phyloP scores from a whole-genome alignment of 2,888 invertebrate genomes.

The Auanema freiburgensis region DNA sequence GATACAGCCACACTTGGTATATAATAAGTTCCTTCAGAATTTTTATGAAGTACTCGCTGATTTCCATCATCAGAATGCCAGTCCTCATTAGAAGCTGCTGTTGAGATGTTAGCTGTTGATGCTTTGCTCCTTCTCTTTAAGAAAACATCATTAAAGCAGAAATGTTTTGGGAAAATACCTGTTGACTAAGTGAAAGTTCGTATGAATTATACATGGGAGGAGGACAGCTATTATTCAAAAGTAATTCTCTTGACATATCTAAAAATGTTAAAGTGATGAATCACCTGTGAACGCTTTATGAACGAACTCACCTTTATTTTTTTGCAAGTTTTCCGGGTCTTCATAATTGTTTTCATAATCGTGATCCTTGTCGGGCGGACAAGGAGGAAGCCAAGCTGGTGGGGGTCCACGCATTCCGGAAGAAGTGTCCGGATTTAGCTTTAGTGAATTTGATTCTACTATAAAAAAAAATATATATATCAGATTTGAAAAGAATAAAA shows the following conservation, averaged over 20 bases:
- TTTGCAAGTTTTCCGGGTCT: constrained; percentile 41
- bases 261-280: neutral
- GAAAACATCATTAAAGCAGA: neutral
- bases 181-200: constrained; percentile 43
- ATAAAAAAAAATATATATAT: too few species aligned
- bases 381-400: constrained; percentile 37
- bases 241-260: constrained; percentile 33
- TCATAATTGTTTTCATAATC: constrained; percentile 49
- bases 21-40: constrained; percentile 47
- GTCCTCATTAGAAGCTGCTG: neutral
- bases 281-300: neutral
- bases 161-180: constrained; percentile 15
- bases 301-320: constrained; percentile 10
- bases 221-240: constrained; percentile 28
- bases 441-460: too few species aligned
- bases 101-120: too few species aligned
- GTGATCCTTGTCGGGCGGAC: constrained; percentile 36
- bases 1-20: constrained; percentile 38
- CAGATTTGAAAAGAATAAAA: too few species aligned
- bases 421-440: too few species aligned
- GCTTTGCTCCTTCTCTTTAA: neutral
- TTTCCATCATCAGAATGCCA: constrained; percentile 17
- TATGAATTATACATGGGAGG: constrained; percentile 39
- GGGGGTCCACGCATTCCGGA: constrained; percentile 36
- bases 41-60: constrained; percentile 41